Conservation (phyloP, 2,797 vertebrate species). For the Alfaro cultratus region DNA sequence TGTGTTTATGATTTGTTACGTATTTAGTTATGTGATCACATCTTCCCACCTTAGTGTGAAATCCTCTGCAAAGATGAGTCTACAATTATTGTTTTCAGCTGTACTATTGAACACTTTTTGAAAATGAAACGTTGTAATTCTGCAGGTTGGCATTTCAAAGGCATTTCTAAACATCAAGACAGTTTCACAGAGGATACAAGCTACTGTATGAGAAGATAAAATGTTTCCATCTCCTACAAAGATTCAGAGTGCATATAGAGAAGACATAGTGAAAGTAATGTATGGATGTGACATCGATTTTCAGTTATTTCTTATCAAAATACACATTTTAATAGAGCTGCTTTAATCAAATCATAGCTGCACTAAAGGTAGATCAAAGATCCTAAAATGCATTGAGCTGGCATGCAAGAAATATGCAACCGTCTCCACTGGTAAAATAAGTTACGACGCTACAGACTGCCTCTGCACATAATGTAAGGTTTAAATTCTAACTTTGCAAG, state of each 20-base stretch:
- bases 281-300: not conserved
- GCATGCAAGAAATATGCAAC: conserved; percentile 3
- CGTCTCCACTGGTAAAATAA: not conserved
- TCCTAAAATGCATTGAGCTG: not conserved
- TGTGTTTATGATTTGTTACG: not conserved
- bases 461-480: not conserved
- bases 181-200: not conserved
- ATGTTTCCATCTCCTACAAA: not conserved
- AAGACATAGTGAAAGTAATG: not conserved
- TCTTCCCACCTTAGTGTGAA: not conserved
- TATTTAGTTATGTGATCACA: not conserved
- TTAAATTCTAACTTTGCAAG: conserved; percentile 37
- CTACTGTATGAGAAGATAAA: not conserved
- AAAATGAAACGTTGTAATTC: not conserved
- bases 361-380: not conserved
- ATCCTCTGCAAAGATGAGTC: not conserved
- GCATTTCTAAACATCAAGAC: not conserved
- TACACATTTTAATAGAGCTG: conserved; percentile 9
- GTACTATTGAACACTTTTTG: not conserved
- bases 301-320: not conserved
- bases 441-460: conserved; percentile 10
- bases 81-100: not conserved
- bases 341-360: conserved; percentile 4
- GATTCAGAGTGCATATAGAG: not conserved
- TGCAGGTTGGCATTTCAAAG: not conserved